Conservation (phyloP, 2,888 invertebrate species). For the Xestia ashworthii region DNA sequence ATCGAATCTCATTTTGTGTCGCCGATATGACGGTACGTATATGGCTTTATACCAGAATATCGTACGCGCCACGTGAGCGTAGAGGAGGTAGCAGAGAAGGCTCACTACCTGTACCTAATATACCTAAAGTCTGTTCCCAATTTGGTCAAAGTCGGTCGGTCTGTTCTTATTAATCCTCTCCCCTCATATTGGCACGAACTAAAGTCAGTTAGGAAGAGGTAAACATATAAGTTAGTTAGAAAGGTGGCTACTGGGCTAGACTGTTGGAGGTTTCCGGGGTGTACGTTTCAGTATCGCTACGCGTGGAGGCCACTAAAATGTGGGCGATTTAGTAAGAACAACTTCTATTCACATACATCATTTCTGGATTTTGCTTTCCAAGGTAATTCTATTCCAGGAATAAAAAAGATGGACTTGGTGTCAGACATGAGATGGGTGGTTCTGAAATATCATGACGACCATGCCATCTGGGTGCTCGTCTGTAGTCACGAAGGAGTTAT, state of each 20-base stretch:
- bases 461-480: background rate
- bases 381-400: background rate
- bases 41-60: constrained; percentile 30
- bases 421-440: background rate
- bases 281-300: background rate
- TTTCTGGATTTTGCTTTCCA: background rate
- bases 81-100: constrained; percentile 27
- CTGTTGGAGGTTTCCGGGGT: background rate
- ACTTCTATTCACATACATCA: background rate
- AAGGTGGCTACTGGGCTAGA: background rate
- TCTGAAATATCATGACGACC: background rate
- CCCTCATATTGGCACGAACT: background rate
- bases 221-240: background rate
- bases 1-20: constrained; percentile 53
- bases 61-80: constrained; percentile 18
- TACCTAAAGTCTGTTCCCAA: no score
- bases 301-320: background rate
- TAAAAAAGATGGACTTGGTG: background rate
- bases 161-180: background rate
- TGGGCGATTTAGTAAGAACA: background rate
- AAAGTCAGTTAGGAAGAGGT: no score
- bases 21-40: constrained; percentile 30
- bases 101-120: background rate
- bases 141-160: background rate
- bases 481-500: background rate